Evolutionary conservation across 92 coral and sea anemone species (phyloP), one percentile per base, ranked within the genome.

Genomic region (Porites lobata): DNA sequence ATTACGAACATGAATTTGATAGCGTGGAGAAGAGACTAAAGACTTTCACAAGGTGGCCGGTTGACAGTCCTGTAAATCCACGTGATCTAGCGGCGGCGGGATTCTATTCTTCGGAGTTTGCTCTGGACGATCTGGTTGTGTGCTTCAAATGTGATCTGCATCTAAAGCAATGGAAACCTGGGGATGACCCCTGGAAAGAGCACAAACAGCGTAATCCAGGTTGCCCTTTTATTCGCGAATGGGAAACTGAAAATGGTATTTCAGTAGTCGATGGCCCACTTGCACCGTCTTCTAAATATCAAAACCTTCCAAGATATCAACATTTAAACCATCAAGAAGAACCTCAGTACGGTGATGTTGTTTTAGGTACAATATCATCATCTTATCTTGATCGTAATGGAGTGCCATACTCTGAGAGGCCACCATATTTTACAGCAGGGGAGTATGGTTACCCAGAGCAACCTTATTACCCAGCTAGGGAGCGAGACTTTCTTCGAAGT

Each of bases 71-170:
- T n/a, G 73, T 97, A 4, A 69, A 92, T 59, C 96, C 98, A 24
- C 69, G 21, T 15, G 94, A 91, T 50, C 78, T 97, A 21, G 98
- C 98, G 2, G 90, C 86, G 61, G 98, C 98, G 1, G 99, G 99
- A 3, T 97, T 97, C 75, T 96, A 94, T 70, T 90, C 76, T 50
- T 77, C 86, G 0, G 98, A 97, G 58, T 29, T 38, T 38, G 47
- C 47, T 38, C 47, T 77, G 50, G 93, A 92, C 13, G 99, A 97
- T 76, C 91, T 85, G 78, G 99, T 97, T 0, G 83, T 86, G 8
- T 97, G 99, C 59, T 97, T 95, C 82, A 72, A 90, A 32, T 97
- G 99, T 53, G 94, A 90, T 72, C 87, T 94, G 50, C 94, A 78
- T 21, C 85, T 97, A 7, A 71, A 79, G 63, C 84, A 84, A 21